These are phyloP conservation scores for Pseudococcus jackbeardsleyi DNA, from an alignment of 2,888 invertebrate genomes.

Conservation along the genomic window DNA sequence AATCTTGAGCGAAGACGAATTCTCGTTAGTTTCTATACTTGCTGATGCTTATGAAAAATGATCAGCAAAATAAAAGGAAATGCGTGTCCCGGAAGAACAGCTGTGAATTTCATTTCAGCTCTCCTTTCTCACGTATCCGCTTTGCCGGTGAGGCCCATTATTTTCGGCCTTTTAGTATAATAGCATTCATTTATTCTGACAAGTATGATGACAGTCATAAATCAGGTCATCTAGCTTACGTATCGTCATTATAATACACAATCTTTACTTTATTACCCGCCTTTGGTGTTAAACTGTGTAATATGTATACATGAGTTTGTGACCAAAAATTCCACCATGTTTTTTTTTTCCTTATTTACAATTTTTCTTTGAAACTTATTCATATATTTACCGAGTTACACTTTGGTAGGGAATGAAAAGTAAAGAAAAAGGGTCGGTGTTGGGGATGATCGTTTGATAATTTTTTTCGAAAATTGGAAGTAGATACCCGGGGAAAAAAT, in stretches of 20 bases:
- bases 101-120: conserved; percentile 63
- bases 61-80: conserved; percentile 64
- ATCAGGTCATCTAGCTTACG: conserved; percentile 63
- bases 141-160: conserved; percentile 58
- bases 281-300: conserved; percentile 58
- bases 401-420: not conserved
- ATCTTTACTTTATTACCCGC: conserved; percentile 64
- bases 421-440: not conserved
- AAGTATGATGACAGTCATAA: conserved; percentile 65
- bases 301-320: conserved; percentile 64
- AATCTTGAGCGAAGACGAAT: conserved; percentile 63
- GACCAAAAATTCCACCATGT: conserved; percentile 36
- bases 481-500: no score
- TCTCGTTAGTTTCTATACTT: conserved; percentile 62
- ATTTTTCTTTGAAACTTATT: not conserved
- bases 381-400: not conserved
- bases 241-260: conserved; percentile 62
- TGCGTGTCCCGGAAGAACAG: conserved; percentile 63
- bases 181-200: conserved; percentile 65
- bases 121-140: conserved; percentile 43
- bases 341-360: not conserved
- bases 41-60: conserved; percentile 65
- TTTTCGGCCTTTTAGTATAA: conserved; percentile 65
- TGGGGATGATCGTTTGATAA: no score
- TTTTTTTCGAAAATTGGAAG: no score